These are phyloP conservation scores for Polietes domitor DNA, from an alignment of 2,888 invertebrate species.

Conservation along the genomic window DNA sequence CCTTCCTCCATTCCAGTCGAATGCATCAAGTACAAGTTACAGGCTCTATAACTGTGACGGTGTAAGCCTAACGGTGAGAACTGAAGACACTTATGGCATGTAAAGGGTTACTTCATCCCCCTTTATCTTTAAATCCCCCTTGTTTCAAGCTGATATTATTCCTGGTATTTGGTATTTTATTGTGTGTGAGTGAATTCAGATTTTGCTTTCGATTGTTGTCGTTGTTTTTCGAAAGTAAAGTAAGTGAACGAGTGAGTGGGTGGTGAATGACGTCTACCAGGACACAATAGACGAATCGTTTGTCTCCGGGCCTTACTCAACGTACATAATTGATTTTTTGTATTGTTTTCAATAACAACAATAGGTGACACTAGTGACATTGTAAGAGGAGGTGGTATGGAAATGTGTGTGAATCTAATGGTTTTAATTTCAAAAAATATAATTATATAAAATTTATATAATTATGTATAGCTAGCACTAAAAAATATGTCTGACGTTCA, in stretches of 20 bases:
- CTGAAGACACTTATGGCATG: background rate
- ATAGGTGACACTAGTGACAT: constrained; percentile 1
- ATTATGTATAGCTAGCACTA: no score
- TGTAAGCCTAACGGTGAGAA: constrained; percentile 11
- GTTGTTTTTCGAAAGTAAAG: background rate
- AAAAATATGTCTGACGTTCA: no score
- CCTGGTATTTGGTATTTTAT: background rate
- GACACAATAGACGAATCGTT: constrained; percentile 29
- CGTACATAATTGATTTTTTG: constrained; percentile 36
- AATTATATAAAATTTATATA: no score
- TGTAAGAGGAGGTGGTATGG: background rate
- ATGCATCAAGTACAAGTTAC: background rate
- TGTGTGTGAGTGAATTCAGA: constrained; percentile 12
- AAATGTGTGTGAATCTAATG: background rate
- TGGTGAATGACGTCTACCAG: background rate
- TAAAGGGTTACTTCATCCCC: background rate
- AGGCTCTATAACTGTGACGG: no score
- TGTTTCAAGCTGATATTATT: background rate
- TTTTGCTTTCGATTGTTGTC: background rate
- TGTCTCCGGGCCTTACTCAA: constrained; percentile 7
- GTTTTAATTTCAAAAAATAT: no score
- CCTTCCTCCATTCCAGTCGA: no score
- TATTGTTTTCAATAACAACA: constrained; percentile 9
- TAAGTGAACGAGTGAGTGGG: background rate
- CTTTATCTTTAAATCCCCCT: background rate